A percentile compares a stretch with the other conserved stretches of the same genome.
Evolutionary conservation across 2,113 vertebrate species (phyloP).

Genomic region (Pontoporia blainvillei): DNA sequence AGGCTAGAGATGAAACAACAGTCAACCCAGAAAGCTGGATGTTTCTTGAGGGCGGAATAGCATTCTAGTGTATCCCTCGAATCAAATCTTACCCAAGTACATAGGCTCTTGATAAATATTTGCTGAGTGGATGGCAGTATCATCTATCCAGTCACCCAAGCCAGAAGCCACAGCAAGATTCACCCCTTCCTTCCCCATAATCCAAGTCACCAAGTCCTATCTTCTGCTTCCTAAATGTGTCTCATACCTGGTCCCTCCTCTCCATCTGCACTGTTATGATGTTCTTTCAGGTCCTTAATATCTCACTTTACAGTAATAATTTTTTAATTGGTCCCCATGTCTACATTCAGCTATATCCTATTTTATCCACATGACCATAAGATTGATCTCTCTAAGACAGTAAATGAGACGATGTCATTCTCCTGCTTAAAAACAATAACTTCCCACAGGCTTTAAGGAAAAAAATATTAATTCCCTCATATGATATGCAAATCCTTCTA

Average conservation of each 20-base stretch:
- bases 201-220: background rate
- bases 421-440: background rate
- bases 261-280: background rate
- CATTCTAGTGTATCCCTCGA: background rate
- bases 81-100: background rate
- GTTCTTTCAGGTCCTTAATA: background rate
- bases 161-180: background rate
- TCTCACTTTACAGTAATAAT: background rate
- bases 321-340: background rate
- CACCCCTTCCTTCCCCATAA: background rate
- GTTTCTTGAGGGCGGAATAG: background rate
- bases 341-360: background rate
- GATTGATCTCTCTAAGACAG: background rate
- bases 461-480: background rate
- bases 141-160: background rate
- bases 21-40: background rate
- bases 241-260: background rate
- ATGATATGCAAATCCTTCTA: background rate
- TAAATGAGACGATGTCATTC: background rate
- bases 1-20: background rate
- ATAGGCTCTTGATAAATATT: background rate
- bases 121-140: background rate
- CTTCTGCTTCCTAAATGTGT: background rate
- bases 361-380: background rate
- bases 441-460: background rate